Evolutionary conservation across 2,888 invertebrate genomes (phyloP).

Genomic region (Tachina grossa): DNA sequence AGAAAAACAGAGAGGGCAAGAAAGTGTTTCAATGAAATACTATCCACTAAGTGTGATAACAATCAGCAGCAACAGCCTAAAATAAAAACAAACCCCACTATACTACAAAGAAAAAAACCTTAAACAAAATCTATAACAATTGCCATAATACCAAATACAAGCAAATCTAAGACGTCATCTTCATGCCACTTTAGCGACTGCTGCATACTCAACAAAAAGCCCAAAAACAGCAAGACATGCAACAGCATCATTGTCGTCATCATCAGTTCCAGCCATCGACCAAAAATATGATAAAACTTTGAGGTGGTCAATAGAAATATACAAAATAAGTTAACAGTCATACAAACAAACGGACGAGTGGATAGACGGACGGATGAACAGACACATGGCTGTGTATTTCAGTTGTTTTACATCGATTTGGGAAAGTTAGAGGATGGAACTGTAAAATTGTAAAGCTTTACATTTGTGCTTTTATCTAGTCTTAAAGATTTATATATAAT

Average conservation of each 20-base stretch:
- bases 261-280: slow-evolving; percentile 46
- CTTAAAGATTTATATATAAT: slow-evolving; percentile 56
- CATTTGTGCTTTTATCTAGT: slow-evolving; percentile 56
- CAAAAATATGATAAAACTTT: slow-evolving; percentile 70
- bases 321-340: slow-evolving; percentile 39
- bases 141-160: slow-evolving; percentile 57
- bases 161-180: slow-evolving; percentile 61
- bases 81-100: slow-evolving; percentile 5
- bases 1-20: background rate
- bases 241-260: slow-evolving; percentile 33
- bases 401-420: slow-evolving; percentile 64
- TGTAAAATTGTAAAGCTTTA: slow-evolving; percentile 60
- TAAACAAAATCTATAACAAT: slow-evolving; percentile 65
- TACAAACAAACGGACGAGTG: no score
- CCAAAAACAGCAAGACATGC: background rate
- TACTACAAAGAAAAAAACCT: background rate
- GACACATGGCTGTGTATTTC: slow-evolving; percentile 33
- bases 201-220: background rate
- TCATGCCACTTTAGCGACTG: slow-evolving; percentile 43
- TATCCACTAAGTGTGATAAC: slow-evolving; percentile 69
- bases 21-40: slow-evolving; percentile 68
- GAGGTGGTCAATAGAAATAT: slow-evolving; percentile 68
- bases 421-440: slow-evolving; percentile 66
- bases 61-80: slow-evolving; percentile 65
- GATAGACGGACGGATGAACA: background rate